Conservation (phyloP, 2,888 invertebrate species). For the Drosophila buzzatii region DNA sequence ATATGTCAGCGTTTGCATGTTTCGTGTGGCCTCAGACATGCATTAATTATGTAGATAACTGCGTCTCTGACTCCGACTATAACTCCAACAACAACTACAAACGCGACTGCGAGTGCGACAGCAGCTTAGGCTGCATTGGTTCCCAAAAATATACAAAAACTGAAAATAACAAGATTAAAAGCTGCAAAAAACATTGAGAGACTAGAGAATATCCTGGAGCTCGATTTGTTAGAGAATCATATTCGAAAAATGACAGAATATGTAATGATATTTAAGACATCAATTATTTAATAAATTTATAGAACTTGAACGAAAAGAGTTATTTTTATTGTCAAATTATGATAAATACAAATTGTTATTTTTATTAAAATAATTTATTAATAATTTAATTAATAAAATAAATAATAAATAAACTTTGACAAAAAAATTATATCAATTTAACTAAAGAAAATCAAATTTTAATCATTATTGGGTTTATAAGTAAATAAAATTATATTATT, state of each 20-base stretch:
- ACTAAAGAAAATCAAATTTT: no score
- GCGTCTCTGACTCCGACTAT: constrained; percentile 34
- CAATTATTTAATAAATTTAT: no score
- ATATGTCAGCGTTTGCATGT: constrained; percentile 80
- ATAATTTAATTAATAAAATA: no score
- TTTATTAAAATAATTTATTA: no score
- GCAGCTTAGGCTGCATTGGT: constrained; percentile 38
- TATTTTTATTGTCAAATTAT: no score
- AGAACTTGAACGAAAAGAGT: no score
- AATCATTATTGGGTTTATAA: no score
- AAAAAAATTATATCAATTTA: no score
- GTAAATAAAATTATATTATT: no score
- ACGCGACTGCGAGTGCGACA: constrained; percentile 12
- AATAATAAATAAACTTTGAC: no score
- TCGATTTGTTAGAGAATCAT: background rate
- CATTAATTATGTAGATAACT: constrained; percentile 76
- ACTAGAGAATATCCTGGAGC: background rate
- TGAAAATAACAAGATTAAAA: constrained; percentile 20
- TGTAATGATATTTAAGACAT: background rate
- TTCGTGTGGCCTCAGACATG: constrained; percentile 78
- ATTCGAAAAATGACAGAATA: background rate
- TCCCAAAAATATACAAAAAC: constrained; percentile 22
- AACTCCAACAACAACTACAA: constrained; percentile 22
- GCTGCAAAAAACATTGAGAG: background rate
- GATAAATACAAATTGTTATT: no score